phyloP scores from a whole-genome alignment of 2,113 vertebrate species.

The Dicentrarchus labrax region DNA sequence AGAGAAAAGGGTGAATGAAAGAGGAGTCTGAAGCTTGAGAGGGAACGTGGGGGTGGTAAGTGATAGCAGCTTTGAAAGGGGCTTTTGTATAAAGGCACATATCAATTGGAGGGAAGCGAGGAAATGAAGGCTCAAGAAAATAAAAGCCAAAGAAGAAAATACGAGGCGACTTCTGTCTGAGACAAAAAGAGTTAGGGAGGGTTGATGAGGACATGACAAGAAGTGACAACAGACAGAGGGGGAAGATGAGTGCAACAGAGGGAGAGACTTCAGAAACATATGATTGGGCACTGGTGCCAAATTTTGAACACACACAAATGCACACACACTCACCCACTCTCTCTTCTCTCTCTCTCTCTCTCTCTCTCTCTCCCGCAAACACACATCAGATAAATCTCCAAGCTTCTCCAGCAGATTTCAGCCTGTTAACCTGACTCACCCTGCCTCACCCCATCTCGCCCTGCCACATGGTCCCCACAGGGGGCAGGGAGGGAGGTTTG shows the following conservation, averaged over 20 bases:
- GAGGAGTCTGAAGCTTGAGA: slow-evolving; percentile 6
- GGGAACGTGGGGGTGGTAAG: background rate
- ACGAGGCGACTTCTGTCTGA: slow-evolving; percentile 15
- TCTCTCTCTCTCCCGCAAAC: background rate
- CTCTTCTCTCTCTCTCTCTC: background rate
- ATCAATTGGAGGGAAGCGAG: slow-evolving; percentile 3
- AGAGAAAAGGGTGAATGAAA: slow-evolving; percentile 28
- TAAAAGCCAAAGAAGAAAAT: slow-evolving; percentile 29
- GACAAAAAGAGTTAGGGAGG: slow-evolving; percentile 10
- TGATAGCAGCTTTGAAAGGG: slow-evolving; percentile 1
- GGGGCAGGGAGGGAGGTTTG: slow-evolving; percentile 12
- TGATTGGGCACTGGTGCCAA: slow-evolving; percentile 65
- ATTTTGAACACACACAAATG: background rate
- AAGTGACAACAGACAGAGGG: slow-evolving; percentile 56
- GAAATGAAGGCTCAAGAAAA: background rate
- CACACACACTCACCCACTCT: background rate
- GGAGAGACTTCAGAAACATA: slow-evolving; percentile 69
- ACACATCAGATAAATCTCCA: slow-evolving; percentile 27
- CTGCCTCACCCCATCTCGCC: slow-evolving; percentile 59
- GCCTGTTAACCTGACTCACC: slow-evolving; percentile 69
- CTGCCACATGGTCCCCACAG: slow-evolving; percentile 63
- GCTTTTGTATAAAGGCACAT: slow-evolving; percentile 13
- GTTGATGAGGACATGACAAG: slow-evolving; percentile 32
- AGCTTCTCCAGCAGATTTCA: slow-evolving; percentile 63
- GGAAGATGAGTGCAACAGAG: slow-evolving; percentile 40